Evolutionary conservation across 2,797 vertebrate genomes (phyloP).

Genomic region (Periparus ater): DNA sequence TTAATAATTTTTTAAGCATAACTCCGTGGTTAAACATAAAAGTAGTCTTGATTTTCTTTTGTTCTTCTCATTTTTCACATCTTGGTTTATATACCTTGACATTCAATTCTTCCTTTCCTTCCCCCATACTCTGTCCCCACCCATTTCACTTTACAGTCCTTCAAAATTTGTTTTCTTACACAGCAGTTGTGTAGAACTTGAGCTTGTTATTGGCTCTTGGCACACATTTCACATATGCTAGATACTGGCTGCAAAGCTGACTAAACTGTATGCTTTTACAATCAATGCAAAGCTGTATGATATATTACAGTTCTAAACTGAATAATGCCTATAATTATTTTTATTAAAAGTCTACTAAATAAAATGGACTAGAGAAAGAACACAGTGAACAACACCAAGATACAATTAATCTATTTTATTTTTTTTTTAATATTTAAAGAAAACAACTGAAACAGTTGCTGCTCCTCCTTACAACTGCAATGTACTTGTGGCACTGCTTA

Average conservation of each 20-base stretch:
- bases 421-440: background rate
- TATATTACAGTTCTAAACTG: background rate
- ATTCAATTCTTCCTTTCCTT: background rate
- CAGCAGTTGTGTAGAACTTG: background rate
- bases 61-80: background rate
- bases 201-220: background rate
- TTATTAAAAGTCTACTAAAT: background rate
- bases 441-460: background rate
- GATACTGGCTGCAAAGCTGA: background rate
- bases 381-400: background rate
- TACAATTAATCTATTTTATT: background rate
- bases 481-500: rapidly evolving
- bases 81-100: background rate
- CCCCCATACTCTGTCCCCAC: background rate
- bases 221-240: background rate
- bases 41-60: background rate
- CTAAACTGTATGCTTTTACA: background rate
- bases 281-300: background rate
- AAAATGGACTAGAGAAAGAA: background rate
- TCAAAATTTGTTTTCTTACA: background rate
- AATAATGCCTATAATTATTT: background rate
- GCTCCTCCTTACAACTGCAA: background rate
- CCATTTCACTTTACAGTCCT: background rate
- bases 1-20: background rate
- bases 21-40: background rate